Evolutionary conservation across 2,797 vertebrate genomes (phyloP), one percentile per base, ranked within the genome.

Genomic region (Hydrolagus colliei): DNA sequence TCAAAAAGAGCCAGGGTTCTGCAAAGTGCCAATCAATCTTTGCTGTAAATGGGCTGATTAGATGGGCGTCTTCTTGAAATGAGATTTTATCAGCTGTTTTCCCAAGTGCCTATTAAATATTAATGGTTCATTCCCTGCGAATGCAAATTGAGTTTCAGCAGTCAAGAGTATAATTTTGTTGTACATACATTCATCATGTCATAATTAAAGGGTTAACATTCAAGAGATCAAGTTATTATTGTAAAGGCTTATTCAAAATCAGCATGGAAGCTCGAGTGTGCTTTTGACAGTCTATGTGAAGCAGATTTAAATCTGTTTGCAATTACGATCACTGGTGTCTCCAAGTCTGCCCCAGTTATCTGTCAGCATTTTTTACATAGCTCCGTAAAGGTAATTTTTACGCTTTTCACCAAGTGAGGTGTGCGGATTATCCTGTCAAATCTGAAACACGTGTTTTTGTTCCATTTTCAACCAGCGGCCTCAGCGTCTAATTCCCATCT

Each of bases 241-340:
- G 18, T 84, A 71, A 84, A 68, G 68, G 32, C 32, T 20, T 11
- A 18, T 41, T 71, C 14, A 84, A 68, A 84, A 68, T 84, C 65
- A 71, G 32, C 79, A 41, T 68, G 79, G 61, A 63, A 63, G 27
- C 4, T 86, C n/a, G 87, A 87, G 86, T 59, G 61, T 87, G 86
- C 87, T 89, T 87, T 85, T 71, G 68, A 86, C 85, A 79, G 68
- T 78, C 88, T 80, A 90, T 90, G 87, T 86, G 87, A 89, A 85
- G 68, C 71, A 88, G 87, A 27, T 84, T 68, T 84, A 84, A 84
- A 84, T 68, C 82, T 87, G 89, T 92, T 91, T 90, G 91, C 91
- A 91, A 91, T 90, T 86, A 86, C 87, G 14, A 72, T 88, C 87
- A 80, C 86, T 90, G 89, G 88, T 87, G 88, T 89, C 88, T 88